Evolutionary conservation across 2,113 vertebrate species (phyloP), one percentile per base, ranked within the genome.

Genomic region (Neodon shergylaensis): DNA sequence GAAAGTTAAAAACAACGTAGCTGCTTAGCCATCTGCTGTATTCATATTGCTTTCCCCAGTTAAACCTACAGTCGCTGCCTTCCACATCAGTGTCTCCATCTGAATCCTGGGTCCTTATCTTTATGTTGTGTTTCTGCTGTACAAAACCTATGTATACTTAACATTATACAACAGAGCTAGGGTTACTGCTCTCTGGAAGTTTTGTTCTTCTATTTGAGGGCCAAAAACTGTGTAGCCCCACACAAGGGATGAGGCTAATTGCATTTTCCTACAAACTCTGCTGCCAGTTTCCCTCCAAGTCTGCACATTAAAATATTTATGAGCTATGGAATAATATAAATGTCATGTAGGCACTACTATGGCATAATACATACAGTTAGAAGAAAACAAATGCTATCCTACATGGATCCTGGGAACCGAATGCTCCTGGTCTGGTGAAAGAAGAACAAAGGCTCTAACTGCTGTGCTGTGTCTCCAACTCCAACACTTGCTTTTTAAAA

Each of bases 241-340:
- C n/a, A 21, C 2, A 42, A 42, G 17, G 0, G 10, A 44, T 17
- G 3, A 61, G 0, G 2, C 22, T 42, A 83, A 36, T 1, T 54
- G 13, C 1, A 36, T 79, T 89, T 70, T 42, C 90, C 58, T 66
- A 47, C 47, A 91, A 85, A 77, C 39, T 63, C n/a, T 86, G 16
- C 21, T 83, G 19, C 31, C 63, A 33, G 1, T 58, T 73, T 87
- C 54, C 90, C 39, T 52, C 8, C 58, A 39, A 78, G n/a, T n/a
- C 19, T 83, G 39, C 31, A 92, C 49, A 86, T 42, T 74, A 44
- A 44, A 66, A 39, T 65, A 11, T 49, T n/a, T 42, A 31, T 2
- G 89, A 21, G 63, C 0, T 6, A 33, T 3, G 12, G 31, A 36
- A 17, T 16, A n/a, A 16, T 70, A 77, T 26, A 83, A 77, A 39